A percentile compares a stretch with the other conserved stretches of the same genome.
These are phyloP conservation scores for Lasioglossum albipes DNA, from an alignment of 1,140 invertebrate genomes.

Conservation along the genomic window DNA sequence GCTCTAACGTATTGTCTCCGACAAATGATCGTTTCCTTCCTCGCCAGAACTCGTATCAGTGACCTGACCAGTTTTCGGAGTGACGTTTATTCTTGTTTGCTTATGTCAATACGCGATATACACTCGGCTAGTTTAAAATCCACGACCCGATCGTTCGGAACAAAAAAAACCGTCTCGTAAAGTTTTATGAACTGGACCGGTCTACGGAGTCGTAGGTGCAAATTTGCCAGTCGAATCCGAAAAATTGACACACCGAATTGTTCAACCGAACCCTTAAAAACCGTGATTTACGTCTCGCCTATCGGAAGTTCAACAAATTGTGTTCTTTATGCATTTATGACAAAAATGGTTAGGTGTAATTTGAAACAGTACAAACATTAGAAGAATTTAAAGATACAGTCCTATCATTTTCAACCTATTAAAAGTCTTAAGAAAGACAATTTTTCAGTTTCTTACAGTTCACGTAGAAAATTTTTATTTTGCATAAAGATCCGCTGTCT, in stretches of 20 bases:
- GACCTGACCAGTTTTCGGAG: conserved; percentile 58
- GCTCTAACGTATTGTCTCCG: conserved; percentile 8
- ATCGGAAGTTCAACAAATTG: background rate
- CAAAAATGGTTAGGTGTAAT: too few relatives aligned
- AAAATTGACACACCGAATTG: background rate
- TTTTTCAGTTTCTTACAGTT: too few relatives aligned
- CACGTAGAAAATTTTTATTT: too few relatives aligned
- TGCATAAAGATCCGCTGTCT: too few relatives aligned
- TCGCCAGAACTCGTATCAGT: conserved; percentile 38
- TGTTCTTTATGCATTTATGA: background rate
- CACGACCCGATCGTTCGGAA: background rate
- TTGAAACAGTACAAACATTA: too few relatives aligned
- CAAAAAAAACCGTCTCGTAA: background rate
- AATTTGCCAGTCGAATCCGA: background rate
- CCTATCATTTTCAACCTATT: too few relatives aligned
- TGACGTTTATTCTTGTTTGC: conserved; percentile 50
- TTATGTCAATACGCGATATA: conserved; percentile 20
- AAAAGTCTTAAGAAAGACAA: too few relatives aligned
- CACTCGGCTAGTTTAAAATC: conserved; percentile 21
- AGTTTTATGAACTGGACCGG: background rate
- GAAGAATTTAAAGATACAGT: too few relatives aligned
- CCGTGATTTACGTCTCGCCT: background rate
- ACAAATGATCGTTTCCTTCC: conserved; percentile 16
- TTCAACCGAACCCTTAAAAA: background rate
- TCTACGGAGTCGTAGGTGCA: background rate